Base-by-base conservation (phyloP, 2,113 vertebrate species). In the Hiodon tergisus region DNA sequence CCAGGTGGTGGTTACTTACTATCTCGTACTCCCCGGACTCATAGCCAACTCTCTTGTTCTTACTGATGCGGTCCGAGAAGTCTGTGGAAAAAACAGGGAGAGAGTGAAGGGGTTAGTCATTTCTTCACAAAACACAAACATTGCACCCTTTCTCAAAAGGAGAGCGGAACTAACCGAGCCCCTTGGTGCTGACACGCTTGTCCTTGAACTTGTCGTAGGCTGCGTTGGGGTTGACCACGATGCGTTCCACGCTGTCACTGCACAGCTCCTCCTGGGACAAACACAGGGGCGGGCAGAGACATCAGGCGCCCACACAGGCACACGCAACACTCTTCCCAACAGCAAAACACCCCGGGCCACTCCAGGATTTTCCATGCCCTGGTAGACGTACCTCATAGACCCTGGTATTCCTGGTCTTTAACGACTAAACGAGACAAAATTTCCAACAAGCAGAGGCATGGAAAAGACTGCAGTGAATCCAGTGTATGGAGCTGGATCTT, bases 181-280 rank as follows among this genome's bases (percentile, higher is more conserved):
- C 94, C 84, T 94, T 94, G 31, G 96, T 94, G 85, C 85, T 88
- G 88, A 98, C 87, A 65, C 93, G 90, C 85, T 98, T 98, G 91
- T 98, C 96, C 80, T 94, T 94, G 85, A 98, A 98, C 87, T 98
- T 98, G 91, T 98, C 96, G 3, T 94, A 98, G 71, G 96, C 95
- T 0, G 96, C 96, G n/a, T 97, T 98, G 76, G 96, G 96, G 83
- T 98, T 98, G 86, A 98, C 95, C 84, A 98, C 96, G 79, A 98
- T 94, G 80, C 97, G 93, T 77, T 98, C 96, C 86, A 98, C 96
- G 1, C 95, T 98, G 84, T 94, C 95, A 81, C 96, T 98, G 71
- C 92, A 96, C 76, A 98, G 90, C 87, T 98, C 96, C 88, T 98
- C 96, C 96, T 98, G 86, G 72, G 61, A 69, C 50, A 78, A 11